Evolutionary conservation across 2,888 invertebrate species (phyloP).

Genomic region (Epinotia ramella): DNA sequence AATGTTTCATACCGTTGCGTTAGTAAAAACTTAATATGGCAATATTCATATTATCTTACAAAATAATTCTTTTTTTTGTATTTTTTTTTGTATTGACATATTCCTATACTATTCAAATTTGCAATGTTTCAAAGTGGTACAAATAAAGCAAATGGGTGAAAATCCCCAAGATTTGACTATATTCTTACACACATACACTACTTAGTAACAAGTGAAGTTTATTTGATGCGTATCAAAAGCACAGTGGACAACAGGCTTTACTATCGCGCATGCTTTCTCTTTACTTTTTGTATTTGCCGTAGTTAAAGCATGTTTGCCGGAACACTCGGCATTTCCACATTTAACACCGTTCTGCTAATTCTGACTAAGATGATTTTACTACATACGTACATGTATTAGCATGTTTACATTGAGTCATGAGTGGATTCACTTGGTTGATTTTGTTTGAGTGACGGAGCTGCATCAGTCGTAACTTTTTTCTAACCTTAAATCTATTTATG

Average conservation of each 20-base stretch:
- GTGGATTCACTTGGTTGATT: constrained; percentile 14
- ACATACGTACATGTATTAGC: constrained; percentile 15
- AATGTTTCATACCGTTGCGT: too few species aligned
- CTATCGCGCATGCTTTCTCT: constrained; percentile 42
- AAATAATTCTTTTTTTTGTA: too few species aligned
- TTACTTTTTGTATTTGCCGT: constrained; percentile 41
- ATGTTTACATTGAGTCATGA: constrained; percentile 36
- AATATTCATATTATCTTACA: too few species aligned
- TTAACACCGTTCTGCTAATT: constrained; percentile 45
- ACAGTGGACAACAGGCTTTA: constrained; percentile 22
- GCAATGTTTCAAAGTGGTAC: too few species aligned
- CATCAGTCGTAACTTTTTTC: background rate
- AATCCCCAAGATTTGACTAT: too few species aligned
- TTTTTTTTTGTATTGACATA: too few species aligned
- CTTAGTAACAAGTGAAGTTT: background rate
- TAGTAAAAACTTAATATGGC: too few species aligned
- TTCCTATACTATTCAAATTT: too few species aligned
- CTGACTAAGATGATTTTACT: constrained; percentile 38
- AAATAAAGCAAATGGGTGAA: too few species aligned
- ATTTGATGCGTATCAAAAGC: background rate
- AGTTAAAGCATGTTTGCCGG: constrained; percentile 37
- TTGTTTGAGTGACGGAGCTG: constrained; percentile 9
- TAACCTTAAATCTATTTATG: background rate
- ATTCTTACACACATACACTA: too few species aligned
- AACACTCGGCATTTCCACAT: constrained; percentile 41